phyloP scores from a whole-genome alignment of 2,113 vertebrate species.

The Dermatemys mawii region DNA sequence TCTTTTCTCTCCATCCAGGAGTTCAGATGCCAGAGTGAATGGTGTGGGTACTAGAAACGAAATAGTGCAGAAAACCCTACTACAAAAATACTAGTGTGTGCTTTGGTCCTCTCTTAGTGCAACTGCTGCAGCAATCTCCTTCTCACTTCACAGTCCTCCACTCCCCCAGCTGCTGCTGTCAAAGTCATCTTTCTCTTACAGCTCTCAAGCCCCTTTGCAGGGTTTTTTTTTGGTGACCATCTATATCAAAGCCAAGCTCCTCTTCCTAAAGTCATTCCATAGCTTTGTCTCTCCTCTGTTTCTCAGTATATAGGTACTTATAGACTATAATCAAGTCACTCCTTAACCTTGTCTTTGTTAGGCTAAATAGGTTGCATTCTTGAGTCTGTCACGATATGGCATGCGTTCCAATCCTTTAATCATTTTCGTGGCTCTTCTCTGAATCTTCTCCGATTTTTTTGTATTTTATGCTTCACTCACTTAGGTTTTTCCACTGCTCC shows the following conservation, averaged over 20 bases:
- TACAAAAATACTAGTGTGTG: neutral
- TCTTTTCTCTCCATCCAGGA: neutral
- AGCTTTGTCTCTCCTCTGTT: neutral
- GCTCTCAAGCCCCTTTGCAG: neutral
- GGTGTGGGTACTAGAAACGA: neutral
- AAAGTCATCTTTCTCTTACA: neutral
- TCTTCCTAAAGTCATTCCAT: neutral
- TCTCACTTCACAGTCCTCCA: neutral
- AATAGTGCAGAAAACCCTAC: neutral
- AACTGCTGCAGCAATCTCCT: no score
- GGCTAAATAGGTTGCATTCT: neutral
- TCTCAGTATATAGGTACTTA: no score
- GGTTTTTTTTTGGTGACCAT: neutral
- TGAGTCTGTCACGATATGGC: neutral
- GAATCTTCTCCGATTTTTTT: neutral
- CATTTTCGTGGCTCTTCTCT: neutral
- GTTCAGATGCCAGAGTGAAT: neutral
- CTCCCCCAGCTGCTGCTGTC: neutral
- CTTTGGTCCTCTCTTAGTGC: neutral
- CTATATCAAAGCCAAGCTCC: neutral
- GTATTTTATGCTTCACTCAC: neutral
- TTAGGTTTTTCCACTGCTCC: neutral
- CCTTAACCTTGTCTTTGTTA: neutral
- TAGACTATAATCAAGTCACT: neutral
- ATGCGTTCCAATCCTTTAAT: neutral